Evolutionary conservation across 2,113 vertebrate genomes (phyloP), one percentile per base, ranked within the genome.

Genomic region (Grammatotria lemairii): DNA sequence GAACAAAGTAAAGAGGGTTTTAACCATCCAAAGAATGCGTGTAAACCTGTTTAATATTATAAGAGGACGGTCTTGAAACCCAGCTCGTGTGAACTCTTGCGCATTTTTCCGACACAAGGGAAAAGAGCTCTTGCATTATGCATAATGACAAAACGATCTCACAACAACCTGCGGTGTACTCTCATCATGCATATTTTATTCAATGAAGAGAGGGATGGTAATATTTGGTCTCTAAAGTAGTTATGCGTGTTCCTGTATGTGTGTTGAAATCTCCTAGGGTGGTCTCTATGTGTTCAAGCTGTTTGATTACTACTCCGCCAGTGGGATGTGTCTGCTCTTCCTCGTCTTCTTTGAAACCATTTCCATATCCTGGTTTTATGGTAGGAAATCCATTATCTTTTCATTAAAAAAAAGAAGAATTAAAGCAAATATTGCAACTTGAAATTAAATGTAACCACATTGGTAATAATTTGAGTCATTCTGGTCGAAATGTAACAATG

Each of bases 251-350:
- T 63, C 82, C 10, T 91, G 80, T 84, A 33, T 86, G 78, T 84
- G 7, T 94, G 91, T 70, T 96, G 13, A 95, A 81, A 65, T 89
- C 89, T 88, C 87, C 26, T 92, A 98, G 97, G 97, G 97, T 10
- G 98, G 98, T 19, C 96, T 98, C 87, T 98, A 98, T 80, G 97
- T 98, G 65, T 98, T 98, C 95, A 98, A 98, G 95, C 92, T 98
- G 73, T 98, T 98, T 94, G 98, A 98, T 94, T 98, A 98, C 93
- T 98, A 98, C 93, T 98, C 98, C 1, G 98, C 98, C 90, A 98
- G 98, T 81, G 98, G 98, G 88, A 98, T 98, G 97, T 97, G 97
- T 86, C 97, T 98, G 7, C 97, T 98, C 81, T 98, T 95, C 94
- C 97, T 98, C 4, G 97, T 98, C 79, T 98, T 98, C 96, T 98